phyloP scores from a whole-genome alignment of 2,888 invertebrate genomes.

The Drosophila testacea region DNA sequence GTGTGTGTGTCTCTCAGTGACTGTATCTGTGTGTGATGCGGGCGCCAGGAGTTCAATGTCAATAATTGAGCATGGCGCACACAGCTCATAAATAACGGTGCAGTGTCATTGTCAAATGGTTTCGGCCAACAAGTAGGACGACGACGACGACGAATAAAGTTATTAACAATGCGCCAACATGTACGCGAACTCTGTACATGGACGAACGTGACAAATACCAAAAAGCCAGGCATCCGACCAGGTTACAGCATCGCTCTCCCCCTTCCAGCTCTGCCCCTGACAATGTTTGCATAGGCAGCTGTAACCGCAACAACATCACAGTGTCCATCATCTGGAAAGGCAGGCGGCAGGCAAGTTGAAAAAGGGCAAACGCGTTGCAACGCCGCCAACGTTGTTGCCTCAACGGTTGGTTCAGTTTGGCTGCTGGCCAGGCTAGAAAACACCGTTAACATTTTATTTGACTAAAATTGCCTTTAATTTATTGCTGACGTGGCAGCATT shows the following conservation, averaged over 20 bases:
- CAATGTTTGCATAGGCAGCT: conserved; percentile 47
- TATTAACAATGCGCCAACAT: conserved; percentile 83
- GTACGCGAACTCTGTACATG: conserved; percentile 82
- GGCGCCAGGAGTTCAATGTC: conserved; percentile 70
- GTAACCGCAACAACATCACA: conserved; percentile 42
- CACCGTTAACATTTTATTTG: conserved; percentile 81
- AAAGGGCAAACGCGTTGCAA: conserved; percentile 69
- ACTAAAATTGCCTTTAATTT: conserved; percentile 81
- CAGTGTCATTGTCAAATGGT: conserved; percentile 69
- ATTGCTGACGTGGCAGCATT: conserved; percentile 74
- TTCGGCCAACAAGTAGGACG: conserved; percentile 70
- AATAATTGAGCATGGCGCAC: conserved; percentile 78
- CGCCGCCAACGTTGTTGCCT: conserved; percentile 53
- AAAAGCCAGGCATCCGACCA: conserved; percentile 36
- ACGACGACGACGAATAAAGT: conserved; percentile 73
- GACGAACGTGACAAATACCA: conserved; percentile 84
- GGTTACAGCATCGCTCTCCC: conserved; percentile 10
- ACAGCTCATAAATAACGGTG: conserved; percentile 80
- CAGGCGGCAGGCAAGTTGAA: conserved; percentile 58
- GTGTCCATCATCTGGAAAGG: conserved; percentile 70
- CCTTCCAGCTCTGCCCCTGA: conserved; percentile 14
- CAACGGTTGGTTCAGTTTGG: conserved; percentile 13
- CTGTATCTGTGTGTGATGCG: conserved; percentile 46
- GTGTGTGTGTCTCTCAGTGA: conserved; percentile 26
- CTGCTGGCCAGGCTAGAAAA: conserved; percentile 32